These are phyloP conservation scores for Pempheris klunzingeri DNA, from an alignment of 2,797 vertebrate genomes.

Conservation along the genomic window DNA sequence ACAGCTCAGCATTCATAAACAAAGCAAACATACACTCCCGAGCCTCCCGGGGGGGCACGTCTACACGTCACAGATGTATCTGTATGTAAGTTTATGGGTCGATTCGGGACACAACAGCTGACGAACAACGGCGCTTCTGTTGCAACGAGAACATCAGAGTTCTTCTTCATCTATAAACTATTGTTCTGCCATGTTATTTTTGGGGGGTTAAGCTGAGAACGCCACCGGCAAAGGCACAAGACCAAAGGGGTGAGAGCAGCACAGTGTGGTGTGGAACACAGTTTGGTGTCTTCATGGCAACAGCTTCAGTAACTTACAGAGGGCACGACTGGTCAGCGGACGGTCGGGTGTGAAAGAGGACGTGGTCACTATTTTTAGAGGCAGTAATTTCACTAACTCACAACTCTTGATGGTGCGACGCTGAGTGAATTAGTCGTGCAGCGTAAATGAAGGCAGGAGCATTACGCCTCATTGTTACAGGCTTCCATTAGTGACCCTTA, in stretches of 20 bases:
- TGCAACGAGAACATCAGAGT: background rate
- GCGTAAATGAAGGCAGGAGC: constrained; percentile 40
- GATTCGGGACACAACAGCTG: background rate
- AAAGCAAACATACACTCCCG: background rate
- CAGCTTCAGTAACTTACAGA: constrained; percentile 46
- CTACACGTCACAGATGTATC: background rate
- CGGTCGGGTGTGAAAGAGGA: constrained; percentile 11
- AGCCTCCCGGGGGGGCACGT: background rate
- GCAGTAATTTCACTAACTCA: constrained; percentile 65
- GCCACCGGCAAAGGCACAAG: constrained; percentile 2
- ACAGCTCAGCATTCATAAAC: constrained; percentile 2
- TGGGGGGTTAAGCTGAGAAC: constrained; percentile 25
- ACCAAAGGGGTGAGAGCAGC: constrained; percentile 1
- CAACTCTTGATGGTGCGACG: constrained; percentile 59
- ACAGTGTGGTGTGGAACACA: constrained; percentile 29
- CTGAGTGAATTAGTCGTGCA: constrained; percentile 55
- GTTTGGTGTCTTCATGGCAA: constrained; percentile 70
- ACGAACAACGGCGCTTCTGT: constrained; percentile 25
- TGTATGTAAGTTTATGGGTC: background rate
- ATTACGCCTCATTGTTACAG: constrained; percentile 65
- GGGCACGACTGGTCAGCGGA: background rate
- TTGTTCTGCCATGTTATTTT: constrained; percentile 41
- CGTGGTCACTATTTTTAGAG: constrained; percentile 63
- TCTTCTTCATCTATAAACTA: constrained; percentile 9
- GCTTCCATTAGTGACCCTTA: constrained; percentile 49